Evolutionary conservation across 1,140 invertebrate genomes (phyloP), one percentile per base, ranked within the genome.

Genomic region (Bactericera cockerelli): DNA sequence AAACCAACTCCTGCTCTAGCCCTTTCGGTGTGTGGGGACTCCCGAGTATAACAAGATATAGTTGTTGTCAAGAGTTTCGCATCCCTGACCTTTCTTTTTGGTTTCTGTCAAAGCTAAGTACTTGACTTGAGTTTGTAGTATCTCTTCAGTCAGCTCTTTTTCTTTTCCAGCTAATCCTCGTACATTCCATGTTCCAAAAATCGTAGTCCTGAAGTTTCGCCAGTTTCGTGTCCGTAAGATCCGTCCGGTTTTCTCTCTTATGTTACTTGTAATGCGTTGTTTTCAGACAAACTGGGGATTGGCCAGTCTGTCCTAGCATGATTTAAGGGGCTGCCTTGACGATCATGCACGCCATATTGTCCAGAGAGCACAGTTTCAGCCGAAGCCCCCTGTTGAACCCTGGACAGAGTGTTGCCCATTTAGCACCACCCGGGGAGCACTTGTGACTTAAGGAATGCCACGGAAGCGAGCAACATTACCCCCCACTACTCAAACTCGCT

Each of bases 81-180:
- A 59, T 3, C 61, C 61, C 25, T 59, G 39, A 2, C 61, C 61
- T 33, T 59, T 62, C 26, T 62, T 59, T 33, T 62, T 62, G 24
- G 57, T 62, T 55, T 62, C 61, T 1, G 61, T 62, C 24, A 62
- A n/a, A 22, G 25, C 61, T 25, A 62, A n/a, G 28, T 33, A 59
- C 21, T 38, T 21, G 19, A 59, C 57, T 33, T 59, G 55, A 4
- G 42, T n/a, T 2, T 26, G 6, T 36, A 33, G 53, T 22, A 62
- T 31, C 42, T 62, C 57, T 11, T 59, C 14, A 16, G 55, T 39
- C 33, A 62, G 33, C 22, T 62, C 58, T 13, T 4, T 16, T 55
- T 62, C 39, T 33, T 62, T 62, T 36, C 57, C 61, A 54, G n/a
- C 38, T 24, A 62, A 14, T n/a, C 61, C 42, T 14, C 61, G 22